Evolutionary conservation across 2,113 vertebrate genomes (phyloP).

Genomic region (Menura novaehollandiae): DNA sequence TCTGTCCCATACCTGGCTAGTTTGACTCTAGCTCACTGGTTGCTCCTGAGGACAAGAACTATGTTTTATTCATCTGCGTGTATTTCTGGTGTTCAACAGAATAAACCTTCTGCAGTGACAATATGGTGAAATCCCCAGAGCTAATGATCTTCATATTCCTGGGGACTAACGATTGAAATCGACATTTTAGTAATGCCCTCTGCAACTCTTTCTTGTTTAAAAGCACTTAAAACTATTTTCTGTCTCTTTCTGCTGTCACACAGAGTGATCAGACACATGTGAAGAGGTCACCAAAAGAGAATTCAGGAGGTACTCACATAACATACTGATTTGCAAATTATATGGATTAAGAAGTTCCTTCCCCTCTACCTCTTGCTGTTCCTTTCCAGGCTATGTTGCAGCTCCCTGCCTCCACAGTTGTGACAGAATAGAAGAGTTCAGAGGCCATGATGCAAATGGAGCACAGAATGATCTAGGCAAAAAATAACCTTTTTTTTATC

Average conservation of each 20-base stretch:
- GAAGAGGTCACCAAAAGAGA: background rate
- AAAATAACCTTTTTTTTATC: background rate
- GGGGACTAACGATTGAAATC: background rate
- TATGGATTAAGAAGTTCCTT: background rate
- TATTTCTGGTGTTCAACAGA: background rate
- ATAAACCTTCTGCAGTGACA: background rate
- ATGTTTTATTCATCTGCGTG: background rate
- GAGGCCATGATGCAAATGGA: rapidly evolving
- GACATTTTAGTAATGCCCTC: background rate
- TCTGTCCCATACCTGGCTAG: background rate
- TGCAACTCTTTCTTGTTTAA: background rate
- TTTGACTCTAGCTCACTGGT: background rate
- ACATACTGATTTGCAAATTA: background rate
- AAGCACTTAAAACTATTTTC: background rate
- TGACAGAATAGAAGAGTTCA: background rate
- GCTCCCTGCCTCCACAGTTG: background rate
- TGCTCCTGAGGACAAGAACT: background rate
- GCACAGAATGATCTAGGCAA: background rate
- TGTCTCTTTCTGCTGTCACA: background rate
- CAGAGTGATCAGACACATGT: background rate
- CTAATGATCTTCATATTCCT: background rate
- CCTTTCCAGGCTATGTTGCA: background rate
- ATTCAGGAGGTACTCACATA: background rate
- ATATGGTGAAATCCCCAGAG: background rate
- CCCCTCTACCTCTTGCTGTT: background rate